phyloP scores from a whole-genome alignment of 2,113 vertebrate species.

The Crocuta crocuta region DNA sequence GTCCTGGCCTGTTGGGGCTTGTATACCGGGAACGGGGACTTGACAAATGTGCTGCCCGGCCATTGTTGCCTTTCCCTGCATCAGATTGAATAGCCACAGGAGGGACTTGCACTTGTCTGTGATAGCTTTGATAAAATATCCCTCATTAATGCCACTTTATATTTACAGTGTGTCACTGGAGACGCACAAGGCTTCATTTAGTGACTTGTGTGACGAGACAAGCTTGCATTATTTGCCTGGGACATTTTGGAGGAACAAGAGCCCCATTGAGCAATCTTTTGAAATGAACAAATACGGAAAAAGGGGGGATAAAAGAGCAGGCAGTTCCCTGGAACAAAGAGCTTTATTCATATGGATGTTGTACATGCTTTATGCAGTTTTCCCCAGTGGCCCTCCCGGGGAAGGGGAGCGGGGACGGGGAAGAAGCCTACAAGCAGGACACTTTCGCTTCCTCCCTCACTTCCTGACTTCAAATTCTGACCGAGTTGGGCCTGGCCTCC shows the following conservation, averaged over 20 bases:
- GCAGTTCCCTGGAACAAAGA: slow-evolving; percentile 87
- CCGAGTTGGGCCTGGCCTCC: not conserved
- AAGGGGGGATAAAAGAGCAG: slow-evolving; percentile 83
- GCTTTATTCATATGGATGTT: slow-evolving; percentile 85
- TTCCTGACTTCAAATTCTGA: slow-evolving; percentile 55
- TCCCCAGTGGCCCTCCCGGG: slow-evolving; percentile 75
- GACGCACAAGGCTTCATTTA: slow-evolving; percentile 84
- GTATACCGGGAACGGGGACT: slow-evolving; percentile 5
- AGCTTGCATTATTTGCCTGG: slow-evolving; percentile 79
- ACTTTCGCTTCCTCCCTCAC: not conserved
- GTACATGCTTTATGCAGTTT: slow-evolving; percentile 78
- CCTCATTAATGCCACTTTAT: slow-evolving; percentile 82
- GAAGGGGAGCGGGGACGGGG: slow-evolving; percentile 39
- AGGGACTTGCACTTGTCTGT: slow-evolving; percentile 76
- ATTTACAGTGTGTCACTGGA: slow-evolving; percentile 81
- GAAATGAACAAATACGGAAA: slow-evolving; percentile 80
- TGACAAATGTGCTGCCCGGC: slow-evolving; percentile 65
- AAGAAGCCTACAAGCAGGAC: not conserved
- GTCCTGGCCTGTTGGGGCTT: not conserved
- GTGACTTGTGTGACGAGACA: slow-evolving; percentile 77
- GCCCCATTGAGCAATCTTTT: slow-evolving; percentile 86
- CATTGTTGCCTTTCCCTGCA: slow-evolving; percentile 63
- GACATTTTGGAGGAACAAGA: slow-evolving; percentile 86
- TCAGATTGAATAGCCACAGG: slow-evolving; percentile 74
- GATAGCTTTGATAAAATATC: slow-evolving; percentile 76